A percentile compares a stretch with the other conserved stretches of the same genome.
phyloP scores from a whole-genome alignment of 2,797 vertebrate genomes.

The Schizothorax lantsangensis region DNA sequence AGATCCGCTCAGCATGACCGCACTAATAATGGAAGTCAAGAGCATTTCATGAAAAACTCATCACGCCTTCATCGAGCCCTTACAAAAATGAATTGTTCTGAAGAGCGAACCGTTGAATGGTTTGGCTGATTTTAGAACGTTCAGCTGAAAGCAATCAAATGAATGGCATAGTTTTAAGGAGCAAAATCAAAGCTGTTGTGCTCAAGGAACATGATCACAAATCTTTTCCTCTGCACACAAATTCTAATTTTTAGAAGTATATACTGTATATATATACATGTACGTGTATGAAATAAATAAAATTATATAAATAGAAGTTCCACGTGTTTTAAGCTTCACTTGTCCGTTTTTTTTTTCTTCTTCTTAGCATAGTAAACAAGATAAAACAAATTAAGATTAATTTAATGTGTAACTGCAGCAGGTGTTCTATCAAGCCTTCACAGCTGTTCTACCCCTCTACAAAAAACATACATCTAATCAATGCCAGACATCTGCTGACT shows the following conservation, averaged over 20 bases:
- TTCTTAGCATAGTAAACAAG: neutral
- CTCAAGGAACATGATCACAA: neutral
- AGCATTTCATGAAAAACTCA: constrained; percentile 34
- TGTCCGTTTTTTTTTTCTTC: neutral
- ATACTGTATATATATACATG: neutral
- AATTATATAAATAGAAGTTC: neutral
- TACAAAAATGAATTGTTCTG: constrained; percentile 35
- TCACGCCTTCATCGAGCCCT: constrained; percentile 22
- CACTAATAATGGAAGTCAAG: constrained; percentile 45
- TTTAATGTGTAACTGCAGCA: neutral
- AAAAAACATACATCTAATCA: constrained; percentile 30
- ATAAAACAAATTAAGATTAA: neutral
- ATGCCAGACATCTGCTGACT: constrained; percentile 37
- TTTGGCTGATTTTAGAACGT: constrained; percentile 26
- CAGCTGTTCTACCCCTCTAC: constrained; percentile 11
- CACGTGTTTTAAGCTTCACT: neutral
- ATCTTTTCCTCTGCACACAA: neutral
- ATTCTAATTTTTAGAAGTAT: neutral
- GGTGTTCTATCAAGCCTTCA: constrained; percentile 18
- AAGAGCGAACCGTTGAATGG: constrained; percentile 37
- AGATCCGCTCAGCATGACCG: neutral
- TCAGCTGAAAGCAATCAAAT: constrained; percentile 33
- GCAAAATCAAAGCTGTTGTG: constrained; percentile 10
- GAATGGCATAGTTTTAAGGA: neutral
- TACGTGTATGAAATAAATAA: neutral